A percentile compares a stretch with the other conserved stretches of the same genome.
These are phyloP conservation scores for Copidosoma aretas DNA, from an alignment of 2,888 invertebrate genomes.

Conservation along the genomic window DNA sequence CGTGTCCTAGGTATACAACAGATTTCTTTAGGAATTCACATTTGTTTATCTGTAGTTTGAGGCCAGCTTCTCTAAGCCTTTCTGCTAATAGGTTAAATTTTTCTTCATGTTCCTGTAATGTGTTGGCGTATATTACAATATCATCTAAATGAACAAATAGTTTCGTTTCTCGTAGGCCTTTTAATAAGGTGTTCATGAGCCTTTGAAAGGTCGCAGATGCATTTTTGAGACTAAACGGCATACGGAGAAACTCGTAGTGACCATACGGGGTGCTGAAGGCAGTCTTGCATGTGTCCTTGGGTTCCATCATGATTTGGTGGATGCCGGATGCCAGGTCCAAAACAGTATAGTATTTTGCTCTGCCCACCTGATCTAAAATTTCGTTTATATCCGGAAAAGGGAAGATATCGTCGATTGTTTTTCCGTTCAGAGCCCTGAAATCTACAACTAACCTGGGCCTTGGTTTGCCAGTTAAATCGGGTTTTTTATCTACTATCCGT, in stretches of 20 bases:
- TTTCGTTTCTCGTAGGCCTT: background rate
- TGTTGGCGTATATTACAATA: background rate
- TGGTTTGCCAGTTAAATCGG: background rate
- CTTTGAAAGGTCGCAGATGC: background rate
- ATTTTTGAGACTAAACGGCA: background rate
- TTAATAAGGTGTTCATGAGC: background rate
- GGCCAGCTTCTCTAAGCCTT: background rate
- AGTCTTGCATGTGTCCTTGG: background rate
- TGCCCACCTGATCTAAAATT: background rate
- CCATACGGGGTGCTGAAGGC: background rate
- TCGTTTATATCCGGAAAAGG: slow-evolving; percentile 1
- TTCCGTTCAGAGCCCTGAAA: background rate
- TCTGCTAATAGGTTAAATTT: slow-evolving; percentile 1
- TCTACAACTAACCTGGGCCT: background rate
- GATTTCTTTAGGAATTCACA: background rate
- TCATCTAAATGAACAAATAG: background rate
- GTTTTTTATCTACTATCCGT: background rate
- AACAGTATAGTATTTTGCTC: background rate
- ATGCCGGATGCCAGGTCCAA: background rate
- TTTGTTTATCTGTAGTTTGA: slow-evolving; percentile 4
- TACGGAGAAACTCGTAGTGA: background rate
- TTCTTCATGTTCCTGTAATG: background rate
- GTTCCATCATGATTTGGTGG: slow-evolving; percentile 4
- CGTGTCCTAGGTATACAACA: slow-evolving; percentile 3
- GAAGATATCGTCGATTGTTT: background rate